Evolutionary conservation across 2,888 invertebrate species (phyloP), one percentile per base, ranked within the genome.

Genomic region (Megamerina dolium): DNA sequence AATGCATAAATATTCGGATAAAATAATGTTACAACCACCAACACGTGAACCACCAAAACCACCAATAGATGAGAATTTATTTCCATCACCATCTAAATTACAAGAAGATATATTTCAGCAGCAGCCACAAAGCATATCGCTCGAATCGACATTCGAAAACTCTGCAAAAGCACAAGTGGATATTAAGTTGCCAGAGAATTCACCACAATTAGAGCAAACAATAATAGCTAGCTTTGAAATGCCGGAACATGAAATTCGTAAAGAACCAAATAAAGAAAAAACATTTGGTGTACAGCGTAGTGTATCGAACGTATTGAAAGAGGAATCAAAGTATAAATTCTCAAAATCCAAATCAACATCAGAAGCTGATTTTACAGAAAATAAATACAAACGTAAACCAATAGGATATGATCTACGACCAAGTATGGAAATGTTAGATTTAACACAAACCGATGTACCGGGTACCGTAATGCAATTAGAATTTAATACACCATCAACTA

Each of bases 31-130:
- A 12, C 44, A 41, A 26, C 41, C 44, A n/a, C 43, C 29, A 8
- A 17, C 57, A 20, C 58, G 60, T 1, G 48, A 55, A 16, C 62
- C 60, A n/a, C 60, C 60, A 3, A 37, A 45, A 20, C 58, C 58
- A 6, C 59, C 57, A 21, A 6, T 16, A 20, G 30, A 13, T n/a
- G n/a, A n/a, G n/a, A n/a, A n/a, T n/a, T n/a, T n/a, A n/a, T n/a
- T n/a, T n/a, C n/a, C 37, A 5, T 13, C 37, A 4, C 13, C 20
- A n/a, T 4, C 13, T 2, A 16, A 5, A 13, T 29, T 20, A 3
- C 37, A 38, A 18, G 37, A 50, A 40, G 27, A 55, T 50, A 45
- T 55, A 55, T 42, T 18, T n/a, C 43, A 1, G 14, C 42, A 17
- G 56, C 59, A 17, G 56, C 61, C 0, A 10, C 9, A 32, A 14